Base-by-base conservation (phyloP, 2,113 vertebrate species). In the Corythornis madagascariensis region DNA sequence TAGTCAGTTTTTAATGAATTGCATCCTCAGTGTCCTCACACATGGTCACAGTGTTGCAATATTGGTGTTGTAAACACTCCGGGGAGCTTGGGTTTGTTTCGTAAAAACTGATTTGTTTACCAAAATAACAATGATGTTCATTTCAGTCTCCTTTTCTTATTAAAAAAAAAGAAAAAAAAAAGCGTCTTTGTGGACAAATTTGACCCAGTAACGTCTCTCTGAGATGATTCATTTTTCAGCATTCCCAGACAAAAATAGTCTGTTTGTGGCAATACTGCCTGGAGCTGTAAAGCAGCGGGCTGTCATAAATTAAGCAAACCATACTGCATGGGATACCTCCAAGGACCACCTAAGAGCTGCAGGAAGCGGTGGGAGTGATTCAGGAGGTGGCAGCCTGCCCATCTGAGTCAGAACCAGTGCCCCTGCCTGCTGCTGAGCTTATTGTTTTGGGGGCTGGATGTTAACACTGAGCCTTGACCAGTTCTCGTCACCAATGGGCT, bases 341-440 rank as follows among this genome's bases (percentile, higher is more conserved):
- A 3, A n/a, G 82, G 73, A 85, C 81, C 94, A 92, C 89, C 91
- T 78, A 11, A 50, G 93, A 48, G 74, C 83, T 92, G 93, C 73
- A 82, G 94, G 93, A 94, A 93, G 84, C 1, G 74, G 80, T 53
- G 5, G 1, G 70, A n/a, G 52, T 95, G 91, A 89, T 57, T 92
- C 94, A 89, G 91, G 91, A 25, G 89, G 84, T 79, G 95, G 89
- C 93, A 25, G 61, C 3, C 45, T 67, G 86, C 93, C 93, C 93
- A 64, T 42, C 86, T 65, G 72, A 93, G 83, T 88, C 90, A 90
- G 31, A 4, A 11, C 2, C 45, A 57, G 29, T 64, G 87, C 42
- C 91, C 73, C 78, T 21, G 52, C 43, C 0, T 1, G 69, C 70
- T 60, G 77, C 94, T 31, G 40, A 4, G 16, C 10, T 67, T 13